phyloP scores from a whole-genome alignment of 2,113 vertebrate species.

The Seriola quinqueradiata region DNA sequence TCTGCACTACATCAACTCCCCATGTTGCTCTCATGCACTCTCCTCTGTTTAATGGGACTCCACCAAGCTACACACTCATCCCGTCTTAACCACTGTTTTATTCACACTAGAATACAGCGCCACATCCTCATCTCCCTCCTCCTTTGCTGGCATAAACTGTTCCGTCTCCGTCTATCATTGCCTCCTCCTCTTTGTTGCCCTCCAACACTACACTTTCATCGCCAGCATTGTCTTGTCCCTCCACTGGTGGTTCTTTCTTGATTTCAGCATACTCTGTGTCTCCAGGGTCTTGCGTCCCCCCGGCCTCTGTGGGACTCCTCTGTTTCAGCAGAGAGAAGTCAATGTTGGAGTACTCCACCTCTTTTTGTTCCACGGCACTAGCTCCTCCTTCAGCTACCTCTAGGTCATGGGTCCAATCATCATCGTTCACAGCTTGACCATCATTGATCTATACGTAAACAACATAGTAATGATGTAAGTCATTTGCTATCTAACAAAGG shows the following conservation, averaged over 20 bases:
- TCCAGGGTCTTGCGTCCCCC: neutral
- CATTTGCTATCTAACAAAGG: neutral
- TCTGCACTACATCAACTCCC: neutral
- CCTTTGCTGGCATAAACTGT: neutral
- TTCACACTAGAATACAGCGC: slow-evolving; percentile 42
- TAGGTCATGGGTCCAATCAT: slow-evolving; percentile 26
- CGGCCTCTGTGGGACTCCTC: neutral
- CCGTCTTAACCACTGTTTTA: slow-evolving; percentile 11
- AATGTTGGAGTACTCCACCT: slow-evolving; percentile 72
- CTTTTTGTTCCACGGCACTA: slow-evolving; percentile 10
- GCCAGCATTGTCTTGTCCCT: neutral
- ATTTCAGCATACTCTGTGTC: slow-evolving; percentile 81
- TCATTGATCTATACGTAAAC: slow-evolving; percentile 21
- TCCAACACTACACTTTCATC: neutral
- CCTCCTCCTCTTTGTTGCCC: slow-evolving; percentile 1
- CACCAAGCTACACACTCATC: neutral
- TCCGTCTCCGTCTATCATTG: neutral
- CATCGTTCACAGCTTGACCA: slow-evolving; percentile 1
- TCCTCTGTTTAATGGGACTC: neutral
- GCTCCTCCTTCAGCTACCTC: neutral
- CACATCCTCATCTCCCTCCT: slow-evolving; percentile 11
- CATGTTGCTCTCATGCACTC: neutral
- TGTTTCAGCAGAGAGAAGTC: slow-evolving; percentile 61
- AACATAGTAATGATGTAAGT: neutral
- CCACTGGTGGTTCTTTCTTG: slow-evolving; percentile 21